phyloP scores from a whole-genome alignment of 2,113 vertebrate genomes.

The Xenopus laevis region DNA sequence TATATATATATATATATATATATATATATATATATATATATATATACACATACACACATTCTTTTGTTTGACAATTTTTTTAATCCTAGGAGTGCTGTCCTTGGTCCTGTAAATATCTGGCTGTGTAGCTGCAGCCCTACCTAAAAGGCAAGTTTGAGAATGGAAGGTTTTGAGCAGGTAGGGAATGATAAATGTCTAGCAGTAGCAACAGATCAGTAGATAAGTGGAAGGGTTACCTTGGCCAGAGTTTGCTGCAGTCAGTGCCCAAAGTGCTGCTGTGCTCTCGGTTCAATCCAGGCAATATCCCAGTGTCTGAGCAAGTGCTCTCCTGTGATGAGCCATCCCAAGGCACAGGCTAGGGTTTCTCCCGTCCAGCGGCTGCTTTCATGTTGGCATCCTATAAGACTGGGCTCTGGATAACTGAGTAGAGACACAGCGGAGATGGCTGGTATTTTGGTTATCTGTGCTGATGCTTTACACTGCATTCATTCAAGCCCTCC shows the following conservation, averaged over 20 bases:
- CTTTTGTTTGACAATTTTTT: too few species aligned
- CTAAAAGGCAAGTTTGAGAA: too few species aligned
- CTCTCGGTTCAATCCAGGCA: slow-evolving; percentile 12
- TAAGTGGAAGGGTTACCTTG: slow-evolving; percentile 17
- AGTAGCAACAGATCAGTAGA: too few species aligned
- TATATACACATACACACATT: too few species aligned
- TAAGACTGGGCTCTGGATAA: background rate
- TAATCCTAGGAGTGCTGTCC: too few species aligned
- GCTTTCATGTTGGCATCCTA: slow-evolving; percentile 5
- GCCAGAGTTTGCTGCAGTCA: slow-evolving; percentile 29
- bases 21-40: too few species aligned
- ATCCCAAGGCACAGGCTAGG: slow-evolving; percentile 9
- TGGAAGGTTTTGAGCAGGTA: too few species aligned
- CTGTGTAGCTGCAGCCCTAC: too few species aligned
- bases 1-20: too few species aligned
- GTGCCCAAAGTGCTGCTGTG: slow-evolving; percentile 13
- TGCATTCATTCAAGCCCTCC: slow-evolving; percentile 50
- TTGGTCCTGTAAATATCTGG: too few species aligned
- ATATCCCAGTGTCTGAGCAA: background rate
- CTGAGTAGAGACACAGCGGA: slow-evolving; percentile 5
- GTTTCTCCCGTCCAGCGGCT: background rate
- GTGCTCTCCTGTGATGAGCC: slow-evolving; percentile 19
- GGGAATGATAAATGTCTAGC: too few species aligned
- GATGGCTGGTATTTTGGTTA: slow-evolving; percentile 16
- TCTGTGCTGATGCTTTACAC: slow-evolving; percentile 26